Percentiles rank a stretch among this genome's conserved stretches.
Evolutionary conservation across 1,140 invertebrate species (phyloP).

Genomic region (Aphelinus certus): DNA sequence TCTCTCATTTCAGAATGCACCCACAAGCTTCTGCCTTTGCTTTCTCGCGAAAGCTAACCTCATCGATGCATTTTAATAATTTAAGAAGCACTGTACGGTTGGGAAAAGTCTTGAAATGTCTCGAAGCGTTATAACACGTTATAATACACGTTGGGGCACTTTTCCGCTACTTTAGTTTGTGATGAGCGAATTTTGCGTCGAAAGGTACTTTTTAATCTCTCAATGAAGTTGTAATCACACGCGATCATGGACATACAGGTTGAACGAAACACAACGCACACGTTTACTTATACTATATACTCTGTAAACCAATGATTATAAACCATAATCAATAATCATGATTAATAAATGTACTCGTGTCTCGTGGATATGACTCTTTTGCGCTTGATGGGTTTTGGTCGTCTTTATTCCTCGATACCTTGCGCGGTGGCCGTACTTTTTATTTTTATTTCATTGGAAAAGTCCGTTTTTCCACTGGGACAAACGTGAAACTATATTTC

Average conservation of each 20-base stretch:
- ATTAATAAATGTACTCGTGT: constrained; percentile 67
- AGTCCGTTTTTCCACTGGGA: not conserved
- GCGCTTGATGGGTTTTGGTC: constrained; percentile 64
- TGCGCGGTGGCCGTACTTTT: constrained; percentile 63
- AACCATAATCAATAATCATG: constrained; percentile 64
- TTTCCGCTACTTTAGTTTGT: constrained; percentile 24
- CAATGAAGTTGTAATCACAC: constrained; percentile 32
- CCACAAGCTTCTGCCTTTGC: constrained; percentile 47
- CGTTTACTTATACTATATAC: constrained; percentile 35
- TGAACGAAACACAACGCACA: constrained; percentile 13
- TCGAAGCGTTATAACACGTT: constrained; percentile 20
- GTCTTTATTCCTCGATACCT: constrained; percentile 61
- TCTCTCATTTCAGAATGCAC: not conserved
- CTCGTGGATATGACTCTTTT: constrained; percentile 64
- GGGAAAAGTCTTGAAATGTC: constrained; percentile 40
- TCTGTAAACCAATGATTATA: constrained; percentile 58
- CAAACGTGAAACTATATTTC: too few species aligned
- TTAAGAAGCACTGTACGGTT: constrained; percentile 36
- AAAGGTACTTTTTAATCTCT: constrained; percentile 15
- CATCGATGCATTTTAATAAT: constrained; percentile 34
- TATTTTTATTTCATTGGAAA: constrained; percentile 22
- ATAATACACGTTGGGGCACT: constrained; percentile 24
- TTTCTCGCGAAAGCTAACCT: constrained; percentile 58
- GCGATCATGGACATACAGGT: constrained; percentile 45
- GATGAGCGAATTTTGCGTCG: constrained; percentile 25